Evolutionary conservation across 2,113 vertebrate species (phyloP).

Genomic region (Plotosus lineatus): DNA sequence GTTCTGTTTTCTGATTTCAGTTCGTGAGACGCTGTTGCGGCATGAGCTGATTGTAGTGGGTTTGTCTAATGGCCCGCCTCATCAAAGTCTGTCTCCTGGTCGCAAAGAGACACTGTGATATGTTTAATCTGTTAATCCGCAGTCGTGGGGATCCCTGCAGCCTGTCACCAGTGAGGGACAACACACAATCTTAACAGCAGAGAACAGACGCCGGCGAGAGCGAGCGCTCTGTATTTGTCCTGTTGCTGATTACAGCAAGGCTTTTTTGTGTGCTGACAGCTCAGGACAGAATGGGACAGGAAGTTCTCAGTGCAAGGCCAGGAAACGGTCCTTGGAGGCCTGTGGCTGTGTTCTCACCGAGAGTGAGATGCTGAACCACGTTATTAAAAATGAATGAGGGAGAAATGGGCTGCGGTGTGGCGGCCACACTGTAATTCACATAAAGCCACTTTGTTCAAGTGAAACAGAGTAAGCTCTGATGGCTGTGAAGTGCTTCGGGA

Average conservation of each 20-base stretch:
- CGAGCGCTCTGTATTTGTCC: slow-evolving; percentile 35
- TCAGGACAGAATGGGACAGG: slow-evolving; percentile 30
- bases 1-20: neutral
- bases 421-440: slow-evolving; percentile 29
- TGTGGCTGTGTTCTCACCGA: slow-evolving; percentile 9
- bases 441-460: slow-evolving; percentile 14
- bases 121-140: slow-evolving; percentile 38
- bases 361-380: slow-evolving; percentile 6
- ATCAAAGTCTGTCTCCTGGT: slow-evolving; percentile 36
- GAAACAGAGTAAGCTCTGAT: slow-evolving; percentile 33
- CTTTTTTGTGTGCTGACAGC: slow-evolving; percentile 29
- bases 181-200: slow-evolving; percentile 26
- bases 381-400: slow-evolving; percentile 49
- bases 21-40: neutral
- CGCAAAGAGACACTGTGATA: slow-evolving; percentile 9
- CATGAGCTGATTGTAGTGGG: slow-evolving; percentile 9
- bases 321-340: slow-evolving; percentile 32
- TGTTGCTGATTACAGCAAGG: slow-evolving; percentile 37
- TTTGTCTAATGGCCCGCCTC: slow-evolving; percentile 14
- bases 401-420: slow-evolving; percentile 37
- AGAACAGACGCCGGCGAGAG: slow-evolving; percentile 19
- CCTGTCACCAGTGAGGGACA: slow-evolving; percentile 8
- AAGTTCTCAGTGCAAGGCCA: slow-evolving; percentile 41
- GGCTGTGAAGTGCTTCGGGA: neutral
- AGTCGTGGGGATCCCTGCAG: slow-evolving; percentile 12